phyloP scores from a whole-genome alignment of 2,113 vertebrate species.

The Pelodiscus sinensis region DNA sequence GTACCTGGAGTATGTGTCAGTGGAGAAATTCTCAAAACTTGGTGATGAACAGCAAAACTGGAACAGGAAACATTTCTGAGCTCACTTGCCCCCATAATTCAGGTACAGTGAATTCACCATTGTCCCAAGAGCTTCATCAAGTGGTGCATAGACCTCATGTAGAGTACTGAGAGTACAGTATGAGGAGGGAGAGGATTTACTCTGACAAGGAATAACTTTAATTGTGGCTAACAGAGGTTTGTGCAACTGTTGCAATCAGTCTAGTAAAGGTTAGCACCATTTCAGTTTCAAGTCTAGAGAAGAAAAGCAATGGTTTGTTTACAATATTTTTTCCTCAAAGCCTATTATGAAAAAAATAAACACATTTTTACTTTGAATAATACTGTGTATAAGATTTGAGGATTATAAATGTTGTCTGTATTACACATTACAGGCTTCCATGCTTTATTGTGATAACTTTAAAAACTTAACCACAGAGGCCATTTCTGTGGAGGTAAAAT shows the following conservation, averaged over 20 bases:
- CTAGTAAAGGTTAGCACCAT: background rate
- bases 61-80: background rate
- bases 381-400: conserved; percentile 15
- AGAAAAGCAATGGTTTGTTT: background rate
- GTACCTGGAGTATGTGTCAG: no score
- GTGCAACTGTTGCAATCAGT: background rate
- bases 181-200: no score
- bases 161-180: no score
- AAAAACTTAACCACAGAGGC: conserved; percentile 60
- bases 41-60: background rate
- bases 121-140: background rate
- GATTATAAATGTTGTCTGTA: conserved; percentile 41
- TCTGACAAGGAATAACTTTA: background rate
- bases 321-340: conserved; percentile 7
- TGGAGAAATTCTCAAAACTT: background rate
- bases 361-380: conserved; percentile 54
- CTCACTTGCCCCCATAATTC: background rate
- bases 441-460: conserved; percentile 46
- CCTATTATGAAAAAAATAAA: background rate
- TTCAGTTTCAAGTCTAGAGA: background rate
- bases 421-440: conserved; percentile 28
- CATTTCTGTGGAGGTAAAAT: conserved; percentile 68
- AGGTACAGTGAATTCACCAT: background rate
- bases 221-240: background rate
- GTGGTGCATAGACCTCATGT: background rate